These are phyloP conservation scores for Himalopsyche kuldschensis DNA, from an alignment of 2,888 invertebrate genomes.

Conservation along the genomic window DNA sequence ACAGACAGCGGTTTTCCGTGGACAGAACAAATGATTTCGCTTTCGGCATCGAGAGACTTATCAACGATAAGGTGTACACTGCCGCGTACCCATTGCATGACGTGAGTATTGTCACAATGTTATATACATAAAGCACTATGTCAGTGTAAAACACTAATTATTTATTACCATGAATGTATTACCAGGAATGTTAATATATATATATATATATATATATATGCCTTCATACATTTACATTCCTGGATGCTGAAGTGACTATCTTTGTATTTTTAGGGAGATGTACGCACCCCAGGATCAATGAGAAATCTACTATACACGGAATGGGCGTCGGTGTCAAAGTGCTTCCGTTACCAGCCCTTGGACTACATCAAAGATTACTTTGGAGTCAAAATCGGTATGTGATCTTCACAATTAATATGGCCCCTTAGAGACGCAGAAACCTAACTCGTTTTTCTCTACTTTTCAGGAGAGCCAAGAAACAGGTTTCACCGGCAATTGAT, in stretches of 20 bases:
- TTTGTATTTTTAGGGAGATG: slow-evolving; percentile 64
- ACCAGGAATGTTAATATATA: too few species aligned
- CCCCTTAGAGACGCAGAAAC: too few species aligned
- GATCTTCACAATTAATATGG: too few species aligned
- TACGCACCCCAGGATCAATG: slow-evolving; percentile 69
- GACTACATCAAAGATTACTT: slow-evolving; percentile 90
- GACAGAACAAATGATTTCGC: slow-evolving; percentile 70
- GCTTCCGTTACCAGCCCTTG: slow-evolving; percentile 83
- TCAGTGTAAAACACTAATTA: too few species aligned
- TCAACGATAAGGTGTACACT: slow-evolving; percentile 71
- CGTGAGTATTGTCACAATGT: slow-evolving; percentile 61
- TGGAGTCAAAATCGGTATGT: slow-evolving; percentile 85
- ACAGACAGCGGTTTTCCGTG: slow-evolving; percentile 79
- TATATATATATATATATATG: too few species aligned
- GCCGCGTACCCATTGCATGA: slow-evolving; percentile 89
- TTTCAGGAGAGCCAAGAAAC: too few species aligned
- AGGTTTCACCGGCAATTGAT: too few species aligned
- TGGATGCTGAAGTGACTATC: too few species aligned
- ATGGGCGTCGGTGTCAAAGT: slow-evolving; percentile 80
- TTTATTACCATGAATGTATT: too few species aligned
- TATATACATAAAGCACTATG: too few species aligned
- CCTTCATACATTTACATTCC: too few species aligned
- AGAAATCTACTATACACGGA: slow-evolving; percentile 74
- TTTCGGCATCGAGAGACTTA: slow-evolving; percentile 78
- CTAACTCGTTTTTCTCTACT: too few species aligned